Conservation (phyloP, 2,113 vertebrate genomes). For the Xerus inauris region DNA sequence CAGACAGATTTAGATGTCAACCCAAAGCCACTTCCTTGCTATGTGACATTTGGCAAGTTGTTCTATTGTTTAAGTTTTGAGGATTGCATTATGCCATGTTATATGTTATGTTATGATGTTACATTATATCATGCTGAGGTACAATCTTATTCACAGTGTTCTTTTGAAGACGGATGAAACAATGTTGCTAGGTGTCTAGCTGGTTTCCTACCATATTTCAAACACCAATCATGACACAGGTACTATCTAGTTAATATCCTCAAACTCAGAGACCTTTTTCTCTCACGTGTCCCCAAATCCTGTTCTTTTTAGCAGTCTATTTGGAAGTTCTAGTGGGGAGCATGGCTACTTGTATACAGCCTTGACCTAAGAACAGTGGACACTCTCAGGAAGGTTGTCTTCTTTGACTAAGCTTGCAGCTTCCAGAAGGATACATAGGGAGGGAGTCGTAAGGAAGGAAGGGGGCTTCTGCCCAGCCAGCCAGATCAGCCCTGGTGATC, state of each 20-base stretch:
- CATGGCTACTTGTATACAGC: too few species aligned
- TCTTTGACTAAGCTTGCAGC: too few species aligned
- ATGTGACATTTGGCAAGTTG: slow-evolving; percentile 38
- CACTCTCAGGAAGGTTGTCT: too few species aligned
- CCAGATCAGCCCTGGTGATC: too few species aligned
- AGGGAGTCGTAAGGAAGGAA: too few species aligned
- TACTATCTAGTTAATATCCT: background rate
- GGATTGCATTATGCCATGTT: background rate
- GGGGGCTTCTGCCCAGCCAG: too few species aligned
- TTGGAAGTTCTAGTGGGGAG: too few species aligned
- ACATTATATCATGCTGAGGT: background rate
- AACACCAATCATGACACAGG: background rate
- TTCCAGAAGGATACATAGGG: too few species aligned
- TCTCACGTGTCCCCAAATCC: background rate
- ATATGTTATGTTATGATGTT: background rate
- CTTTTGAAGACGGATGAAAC: slow-evolving; percentile 19
- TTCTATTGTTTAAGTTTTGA: slow-evolving; percentile 16
- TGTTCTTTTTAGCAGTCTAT: background rate
- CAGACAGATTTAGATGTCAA: background rate
- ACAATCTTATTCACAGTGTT: background rate
- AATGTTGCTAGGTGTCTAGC: slow-evolving; percentile 16
- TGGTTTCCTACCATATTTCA: background rate
- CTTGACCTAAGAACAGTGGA: too few species aligned
- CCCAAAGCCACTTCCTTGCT: background rate
- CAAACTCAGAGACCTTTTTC: background rate